A percentile compares a stretch with the other conserved stretches of the same genome.
Conservation (phyloP, 2,797 vertebrate genomes). For the Takifugu ocellatus region DNA sequence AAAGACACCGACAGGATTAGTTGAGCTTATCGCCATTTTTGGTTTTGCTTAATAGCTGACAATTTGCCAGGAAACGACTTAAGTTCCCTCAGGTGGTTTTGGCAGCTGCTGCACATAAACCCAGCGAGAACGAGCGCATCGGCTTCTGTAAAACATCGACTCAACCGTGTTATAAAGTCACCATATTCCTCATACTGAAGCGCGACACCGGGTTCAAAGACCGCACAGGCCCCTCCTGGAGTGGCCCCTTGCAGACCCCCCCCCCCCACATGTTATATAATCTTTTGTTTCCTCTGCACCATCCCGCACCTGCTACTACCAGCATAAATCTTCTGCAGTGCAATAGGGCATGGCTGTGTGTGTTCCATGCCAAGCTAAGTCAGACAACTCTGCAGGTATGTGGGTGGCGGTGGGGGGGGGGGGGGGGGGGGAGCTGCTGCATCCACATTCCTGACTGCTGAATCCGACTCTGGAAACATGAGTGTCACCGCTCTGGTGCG, state of each 20-base stretch:
- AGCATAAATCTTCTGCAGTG: conserved; percentile 47
- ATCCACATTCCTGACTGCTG: conserved; percentile 25
- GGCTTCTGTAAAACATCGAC: conserved; percentile 4
- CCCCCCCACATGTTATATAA: conserved; percentile 18
- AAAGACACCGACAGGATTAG: background rate
- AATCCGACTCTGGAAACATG: conserved; percentile 28
- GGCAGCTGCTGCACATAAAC: background rate
- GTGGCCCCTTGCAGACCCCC: conserved; percentile 9
- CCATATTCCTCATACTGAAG: background rate
- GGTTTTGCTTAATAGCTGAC: no score
- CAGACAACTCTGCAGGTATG: conserved; percentile 40
- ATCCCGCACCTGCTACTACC: conserved; percentile 13
- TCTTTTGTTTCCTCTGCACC: conserved; percentile 30
- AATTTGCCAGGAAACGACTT: no score
- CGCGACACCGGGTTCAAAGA: background rate
- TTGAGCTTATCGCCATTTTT: background rate
- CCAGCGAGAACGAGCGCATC: background rate
- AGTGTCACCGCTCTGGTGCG: background rate
- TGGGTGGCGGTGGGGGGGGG: background rate
- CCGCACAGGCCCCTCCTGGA: background rate
- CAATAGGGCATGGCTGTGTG: conserved; percentile 34
- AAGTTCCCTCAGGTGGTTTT: no score
- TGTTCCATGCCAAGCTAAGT: conserved; percentile 31
- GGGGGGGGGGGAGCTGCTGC: conserved; percentile 5
- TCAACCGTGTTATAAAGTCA: background rate